Evolutionary conservation across 1,140 invertebrate genomes (phyloP).

Genomic region (Drosophila sulfurigaster): DNA sequence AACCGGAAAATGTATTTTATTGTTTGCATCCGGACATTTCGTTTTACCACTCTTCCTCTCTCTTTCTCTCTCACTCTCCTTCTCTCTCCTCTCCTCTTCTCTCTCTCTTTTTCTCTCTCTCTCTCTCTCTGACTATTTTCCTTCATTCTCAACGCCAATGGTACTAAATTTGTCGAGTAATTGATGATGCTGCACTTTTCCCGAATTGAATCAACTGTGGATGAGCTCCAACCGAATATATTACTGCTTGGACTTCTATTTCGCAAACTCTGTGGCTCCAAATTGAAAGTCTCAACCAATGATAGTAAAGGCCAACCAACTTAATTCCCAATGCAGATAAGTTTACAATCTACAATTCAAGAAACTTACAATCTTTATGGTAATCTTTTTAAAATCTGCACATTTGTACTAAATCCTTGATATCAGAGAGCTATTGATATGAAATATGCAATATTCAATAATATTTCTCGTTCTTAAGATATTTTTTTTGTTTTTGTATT

Average conservation of each 20-base stretch:
- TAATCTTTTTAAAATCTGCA: too few species aligned
- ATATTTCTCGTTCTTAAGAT: too few species aligned
- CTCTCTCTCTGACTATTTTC: neutral
- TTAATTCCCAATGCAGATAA: too few species aligned
- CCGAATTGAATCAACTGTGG: slow-evolving; percentile 31
- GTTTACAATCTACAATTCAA: too few species aligned
- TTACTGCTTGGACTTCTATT: neutral
- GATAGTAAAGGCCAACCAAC: too few species aligned
- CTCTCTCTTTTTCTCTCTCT: neutral
- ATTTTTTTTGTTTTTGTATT: too few species aligned
- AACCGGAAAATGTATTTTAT: slow-evolving; percentile 84
- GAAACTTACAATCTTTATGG: too few species aligned
- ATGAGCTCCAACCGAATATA: neutral
- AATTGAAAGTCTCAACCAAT: neutral
- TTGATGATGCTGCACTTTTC: slow-evolving; percentile 80
- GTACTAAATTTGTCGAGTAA: slow-evolving; percentile 78
- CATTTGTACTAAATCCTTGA: too few species aligned
- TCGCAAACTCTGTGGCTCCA: neutral
- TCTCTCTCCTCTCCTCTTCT: slow-evolving; percentile 6
- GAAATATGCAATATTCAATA: too few species aligned
- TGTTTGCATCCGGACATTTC: slow-evolving; percentile 82
- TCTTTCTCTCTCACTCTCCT: slow-evolving; percentile 1
- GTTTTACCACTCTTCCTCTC: slow-evolving; percentile 56
- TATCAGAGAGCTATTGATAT: too few species aligned
- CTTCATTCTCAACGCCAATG: slow-evolving; percentile 16